Conservation (phyloP, 2,797 vertebrate species). For the Paguma larvata region DNA sequence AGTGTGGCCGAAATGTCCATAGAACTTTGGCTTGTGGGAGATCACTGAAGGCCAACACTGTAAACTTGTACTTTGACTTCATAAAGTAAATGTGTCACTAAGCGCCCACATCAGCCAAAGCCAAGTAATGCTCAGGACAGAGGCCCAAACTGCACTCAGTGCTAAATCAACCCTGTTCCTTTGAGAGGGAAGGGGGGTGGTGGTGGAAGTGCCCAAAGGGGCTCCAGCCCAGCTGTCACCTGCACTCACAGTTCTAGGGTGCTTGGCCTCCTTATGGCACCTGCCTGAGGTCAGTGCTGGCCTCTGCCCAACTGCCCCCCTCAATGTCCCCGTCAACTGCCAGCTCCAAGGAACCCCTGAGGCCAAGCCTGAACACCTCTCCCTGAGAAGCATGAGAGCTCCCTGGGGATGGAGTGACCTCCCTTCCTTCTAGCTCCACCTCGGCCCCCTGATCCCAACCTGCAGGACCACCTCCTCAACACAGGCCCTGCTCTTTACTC, state of each 20-base stretch:
- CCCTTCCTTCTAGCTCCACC: background rate
- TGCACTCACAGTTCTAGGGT: background rate
- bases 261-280: rapidly evolving
- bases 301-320: background rate
- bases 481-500: background rate
- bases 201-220: rapidly evolving
- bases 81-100: slow-evolving; percentile 39
- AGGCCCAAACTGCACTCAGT: background rate
- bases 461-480: background rate
- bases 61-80: background rate
- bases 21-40: background rate
- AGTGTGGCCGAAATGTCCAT: background rate
- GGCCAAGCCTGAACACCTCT: background rate
- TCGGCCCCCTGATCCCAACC: background rate
- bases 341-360: background rate
- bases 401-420: background rate
- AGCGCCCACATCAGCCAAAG: background rate
- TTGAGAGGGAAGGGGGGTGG: background rate
- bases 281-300: background rate
- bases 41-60: background rate
- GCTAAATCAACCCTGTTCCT: background rate
- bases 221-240: background rate
- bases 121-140: background rate
- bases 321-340: no score
- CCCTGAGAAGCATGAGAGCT: background rate